Evolutionary conservation across 2,888 invertebrate genomes (phyloP), one percentile per base, ranked within the genome.

Genomic region (Caenorhabditis panamensis): DNA sequence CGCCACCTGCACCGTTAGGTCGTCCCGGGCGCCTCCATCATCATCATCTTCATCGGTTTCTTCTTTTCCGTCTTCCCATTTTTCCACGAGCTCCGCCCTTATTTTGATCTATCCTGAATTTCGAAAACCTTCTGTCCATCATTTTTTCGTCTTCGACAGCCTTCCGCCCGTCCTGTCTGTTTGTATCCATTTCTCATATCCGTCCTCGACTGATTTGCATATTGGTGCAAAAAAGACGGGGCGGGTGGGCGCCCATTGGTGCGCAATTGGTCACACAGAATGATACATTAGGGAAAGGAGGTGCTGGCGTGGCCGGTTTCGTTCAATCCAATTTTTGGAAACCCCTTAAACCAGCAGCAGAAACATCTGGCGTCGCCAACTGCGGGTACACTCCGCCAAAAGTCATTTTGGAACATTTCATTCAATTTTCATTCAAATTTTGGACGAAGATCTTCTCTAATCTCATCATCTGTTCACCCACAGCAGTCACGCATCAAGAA

Each of bases 371-470:
- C 80, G 75, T 51, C 28, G 62, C 51, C 61, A 47, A 61, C 49
- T 28, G 49, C 6, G 28, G 20, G 24, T 18, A 8, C 18, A 31
- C 49, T 44, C 63, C 37, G 6, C 47, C 54, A 59, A 69, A 77
- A 77, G 77, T 64, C 77, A 69, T 69, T 69, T 77, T 56, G 53
- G 69, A 69, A 69, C 79, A 79, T 79, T 79, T 75, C 59, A 79
- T 79, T 73, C 73, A 79, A 72, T 72, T 79, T 79, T 75, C 59
- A 79, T 79, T 79, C 73, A 79, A 72, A 79, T 79, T 76, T 72
- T 66, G 68, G 59, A 37, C 31, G 61, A 67, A 61, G 53, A 68
- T 54, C 68, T 66, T 67, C 37, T 67, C 63, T 76, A 76, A 76
- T 76, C 68, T 68, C 47, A 68, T 58, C 68, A 44, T 59, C 51